Base-by-base conservation (phyloP, 2,888 invertebrate species). In the Cheilosia variabilis region DNA sequence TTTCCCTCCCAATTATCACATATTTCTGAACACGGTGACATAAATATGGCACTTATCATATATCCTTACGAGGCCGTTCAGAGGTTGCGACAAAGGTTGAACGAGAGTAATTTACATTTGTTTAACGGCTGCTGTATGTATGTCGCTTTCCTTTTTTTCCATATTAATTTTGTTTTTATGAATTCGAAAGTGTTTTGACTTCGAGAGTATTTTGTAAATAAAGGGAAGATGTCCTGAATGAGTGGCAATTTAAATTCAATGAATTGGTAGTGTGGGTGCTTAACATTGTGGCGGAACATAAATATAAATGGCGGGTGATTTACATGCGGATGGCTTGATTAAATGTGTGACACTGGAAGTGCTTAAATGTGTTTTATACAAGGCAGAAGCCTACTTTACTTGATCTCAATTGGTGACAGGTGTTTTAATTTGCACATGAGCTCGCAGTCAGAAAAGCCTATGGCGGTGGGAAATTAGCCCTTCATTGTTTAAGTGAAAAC, bases 1-100 rank as follows among this genome's bases (percentile, higher is more conserved):
- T 63, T 69, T 69, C 62, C 69, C 75, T 76, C 55, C 80, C 84
- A 84, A 84, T 75, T 84, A 84, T 84, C 80, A 80, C 84, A 84
- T 75, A 80, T 84, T 79, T 84, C 55, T 60, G 65, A 79, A 71
- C 65, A 66, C 31, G 68, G 60, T 75, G 80, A 84, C 69, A 75
- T 75, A 79, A 84, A 84, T 71, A 80, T 65, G 84, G 80, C 77
- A 71, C 84, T 79, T 84, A 78, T 78, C 65, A 76, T 68, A 76
- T 68, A 76, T 76, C 53, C 65, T 84, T 60, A 71, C 50, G 73
- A 71, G 68, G 65, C 50, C 53, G 79, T 75, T 84, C 79, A 71
- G 57, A 84, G 80, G 79, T 84, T 71, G 69, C 60, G 75, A 75
- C 84, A 80, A 83, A 84, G 80, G 80, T 84, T 75, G 66, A 76